Evolutionary conservation across 2,113 vertebrate genomes (phyloP), one percentile per base, ranked within the genome.

Genomic region (Parus major): DNA sequence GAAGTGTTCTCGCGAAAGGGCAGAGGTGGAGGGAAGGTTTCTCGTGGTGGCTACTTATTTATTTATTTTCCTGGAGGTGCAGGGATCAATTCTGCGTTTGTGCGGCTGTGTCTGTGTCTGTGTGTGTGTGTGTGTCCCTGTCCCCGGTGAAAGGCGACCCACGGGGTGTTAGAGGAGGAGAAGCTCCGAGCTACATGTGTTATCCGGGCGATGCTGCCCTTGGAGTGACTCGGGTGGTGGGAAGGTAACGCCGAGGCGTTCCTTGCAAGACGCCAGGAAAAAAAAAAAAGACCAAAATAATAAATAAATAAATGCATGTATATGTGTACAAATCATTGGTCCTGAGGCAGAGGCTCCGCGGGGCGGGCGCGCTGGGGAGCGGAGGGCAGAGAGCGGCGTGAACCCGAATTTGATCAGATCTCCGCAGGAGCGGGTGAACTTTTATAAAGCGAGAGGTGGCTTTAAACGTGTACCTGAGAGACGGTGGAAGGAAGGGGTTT

Each of bases 1-100:
- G 88, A 95, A 97, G 95, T 90, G 96, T 36, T 95, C 78, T 91
- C 77, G 88, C 64, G 22, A 70, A 92, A 80, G 86, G 92, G 96
- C 90, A 80, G 78, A 89, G 73, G 73, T 80, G 47, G 68, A 80
- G 44, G 5, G 39, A 72, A 92, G 88, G 76, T 90, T 93, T 92
- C 12, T 22, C 50, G 28, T 57, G 59, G 56, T 28, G 42, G 63
- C 36, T 55, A 42, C 55, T 91, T 68, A 86, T 91, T 86, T 91
- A 91, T 91, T 91, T 81, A 33, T 50, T 81, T 68, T 24, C 4
- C 59, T 79, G 78, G 75, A 80, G 57, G 61, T 91, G 88, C 53
- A 27, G 85, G 75, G 36, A 70, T 71, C 81, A 63, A 0, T 27
- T 25, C 72, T 10, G 49, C 55, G 66, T 36, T 50, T 46, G 71